Evolutionary conservation across 2,797 vertebrate genomes (phyloP), one percentile per base, ranked within the genome.

Genomic region (Coreius guichenoti): DNA sequence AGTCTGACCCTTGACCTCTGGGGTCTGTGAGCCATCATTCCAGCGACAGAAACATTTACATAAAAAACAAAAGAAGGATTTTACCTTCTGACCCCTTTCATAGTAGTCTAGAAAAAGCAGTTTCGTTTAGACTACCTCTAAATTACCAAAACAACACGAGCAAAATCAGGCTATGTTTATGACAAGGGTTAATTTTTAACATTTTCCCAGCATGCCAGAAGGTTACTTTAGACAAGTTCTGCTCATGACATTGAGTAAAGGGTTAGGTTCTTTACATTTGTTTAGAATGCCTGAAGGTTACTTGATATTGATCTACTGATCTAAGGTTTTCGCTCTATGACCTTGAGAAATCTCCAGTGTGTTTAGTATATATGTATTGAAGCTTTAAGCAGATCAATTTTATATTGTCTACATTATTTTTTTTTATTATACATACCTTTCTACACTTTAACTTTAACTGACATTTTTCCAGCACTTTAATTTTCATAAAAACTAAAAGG

Each of bases 11-110:
- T 81, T 87, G 88, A 89, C 87, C 91, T 83, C 87, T 84, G 56
- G 88, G 89, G 91, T 88, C 88, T 86, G 75, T 82, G 84, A 88
- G 82, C 82, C 77, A 63, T 88, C 82, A 87, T 17, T 73, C 56
- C 36, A 85, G 74, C 11, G 79, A 85, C 85, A 85, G 80, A 49
- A 85, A 61, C 85, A 88, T 87, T 87, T 84, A 82, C 85, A 85
- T 87, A 74, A 86, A 81, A 84, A 88, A 88, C 87, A 85, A 82
- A 88, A 86, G 81, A 49, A 70, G 67, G 49, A 88, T 89, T 85
- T 90, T 89, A 92, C 89, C 89, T 70, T 90, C 92, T 82, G 89
- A 93, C 93, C 89, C 91, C 69, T 79, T 80, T 65, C 80, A 51
- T 79, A n/a, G 43, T 72, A 51, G 17, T 58, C 39, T 29, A 70